Percentiles rank a stretch among this genome's conserved stretches.
phyloP scores from a whole-genome alignment of 2,888 invertebrate species.

The Myathropa florea region DNA sequence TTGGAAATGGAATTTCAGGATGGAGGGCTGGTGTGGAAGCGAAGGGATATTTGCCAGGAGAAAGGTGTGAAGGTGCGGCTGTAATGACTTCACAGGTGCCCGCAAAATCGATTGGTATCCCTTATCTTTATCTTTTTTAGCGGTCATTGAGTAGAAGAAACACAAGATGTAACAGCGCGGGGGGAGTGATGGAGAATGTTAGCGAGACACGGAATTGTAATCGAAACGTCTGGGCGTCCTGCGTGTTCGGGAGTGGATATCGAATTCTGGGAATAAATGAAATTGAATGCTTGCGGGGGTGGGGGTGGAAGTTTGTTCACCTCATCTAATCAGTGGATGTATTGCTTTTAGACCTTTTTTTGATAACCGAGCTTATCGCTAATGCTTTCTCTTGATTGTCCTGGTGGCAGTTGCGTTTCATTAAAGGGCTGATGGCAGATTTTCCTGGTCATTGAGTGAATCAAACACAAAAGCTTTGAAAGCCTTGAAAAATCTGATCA shows the following conservation, averaged over 20 bases:
- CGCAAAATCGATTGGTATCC: conserved; percentile 50
- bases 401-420: not conserved
- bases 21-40: not conserved
- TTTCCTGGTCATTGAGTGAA: too few species aligned
- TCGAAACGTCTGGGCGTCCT: not conserved
- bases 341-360: not conserved
- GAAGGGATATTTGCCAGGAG: not conserved
- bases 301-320: not conserved
- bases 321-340: not conserved
- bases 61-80: conserved; percentile 23
- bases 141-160: conserved; percentile 20
- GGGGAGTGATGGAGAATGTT: not conserved
- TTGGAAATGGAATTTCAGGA: conserved; percentile 50
- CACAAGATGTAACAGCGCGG: not conserved
- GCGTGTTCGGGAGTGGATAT: not conserved
- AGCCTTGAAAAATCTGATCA: too few species aligned
- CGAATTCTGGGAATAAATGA: not conserved
- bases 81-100: conserved; percentile 38
- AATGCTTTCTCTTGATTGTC: not conserved
- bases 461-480: too few species aligned
- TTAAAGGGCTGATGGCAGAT: not conserved
- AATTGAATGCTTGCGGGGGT: not conserved
- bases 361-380: not conserved
- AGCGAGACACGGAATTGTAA: not conserved
- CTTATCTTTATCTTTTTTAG: conserved; percentile 19